Evolutionary conservation across 1,140 invertebrate genomes (phyloP), one percentile per base, ranked within the genome.

Genomic region (Meteorus sp.): DNA sequence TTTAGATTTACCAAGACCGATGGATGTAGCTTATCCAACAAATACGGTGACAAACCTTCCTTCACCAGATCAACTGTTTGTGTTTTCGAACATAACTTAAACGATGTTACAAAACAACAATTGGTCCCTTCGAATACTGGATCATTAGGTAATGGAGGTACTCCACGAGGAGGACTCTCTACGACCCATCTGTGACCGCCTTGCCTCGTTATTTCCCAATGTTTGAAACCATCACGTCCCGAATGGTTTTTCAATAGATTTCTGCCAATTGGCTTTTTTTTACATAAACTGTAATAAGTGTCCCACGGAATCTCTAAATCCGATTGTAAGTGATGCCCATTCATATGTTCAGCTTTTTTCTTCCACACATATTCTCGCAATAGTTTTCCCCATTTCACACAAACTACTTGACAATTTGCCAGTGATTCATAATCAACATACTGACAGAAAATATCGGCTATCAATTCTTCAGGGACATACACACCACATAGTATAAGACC

Each of bases 161-260:
- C 64, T 19, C 78, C 79, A 5, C 56, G 2, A 4, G 71, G 74
- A 29, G 77, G 71, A 60, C 50, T 55, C 58, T 80, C 78, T 3
- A 76, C 62, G 31, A 0, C 62, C 75, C 74, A 78, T 9, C 44
- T 23, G 62, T 79, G 59, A 1, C 76, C 79, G 8, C 68, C 68
- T 44, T 74, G 63, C 0, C 17, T 31, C 3, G 67, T 1, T 9
- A 81, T 63, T 5, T 50, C 43, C 79, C 81, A 81, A 13, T 76
- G 9, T 6, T 60, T 64, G n/a, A 63, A 1, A 3, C 71, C 70
- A 44, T 67, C 3, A 63, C 72, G 57, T 2, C 77, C 81, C 19
- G 71, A 81, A 54, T 77, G 70, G 66, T 83, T 82, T 54, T 73
- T 76, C 20, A 83, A 25, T 7, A 83, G 62, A 64, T 82, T 82